Evolutionary conservation across 2,113 vertebrate genomes (phyloP).

Genomic region (Cyprinodon brontotheroides): DNA sequence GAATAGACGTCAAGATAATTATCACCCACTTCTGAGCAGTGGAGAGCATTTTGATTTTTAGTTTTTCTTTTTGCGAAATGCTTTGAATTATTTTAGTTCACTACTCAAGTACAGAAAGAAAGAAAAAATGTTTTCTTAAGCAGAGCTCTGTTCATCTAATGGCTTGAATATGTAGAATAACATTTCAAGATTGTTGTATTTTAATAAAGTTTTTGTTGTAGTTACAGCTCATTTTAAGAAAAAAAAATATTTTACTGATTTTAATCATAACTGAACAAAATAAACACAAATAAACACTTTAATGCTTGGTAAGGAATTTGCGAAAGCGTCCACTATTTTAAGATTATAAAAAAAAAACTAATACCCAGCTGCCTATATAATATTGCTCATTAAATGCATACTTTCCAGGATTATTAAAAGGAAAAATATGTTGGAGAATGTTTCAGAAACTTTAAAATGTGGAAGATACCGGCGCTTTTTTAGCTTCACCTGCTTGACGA

Average conservation of each 20-base stretch:
- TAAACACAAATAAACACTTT: background rate
- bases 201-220: no score
- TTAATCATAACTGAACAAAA: background rate
- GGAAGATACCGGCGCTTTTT: background rate
- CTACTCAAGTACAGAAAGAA: background rate
- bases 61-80: background rate
- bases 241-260: no score
- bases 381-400: background rate
- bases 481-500: background rate
- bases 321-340: background rate
- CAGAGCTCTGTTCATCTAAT: background rate
- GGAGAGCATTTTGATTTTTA: background rate
- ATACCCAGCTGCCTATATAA: background rate
- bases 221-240: no score
- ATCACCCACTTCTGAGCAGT: background rate
- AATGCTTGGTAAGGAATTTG: background rate
- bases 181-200: no score
- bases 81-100: background rate
- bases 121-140: background rate
- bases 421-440: background rate
- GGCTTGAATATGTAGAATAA: background rate
- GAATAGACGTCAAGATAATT: slow-evolving; percentile 6
- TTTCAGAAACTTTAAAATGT: background rate
- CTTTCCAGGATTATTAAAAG: background rate
- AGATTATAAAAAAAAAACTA: background rate